phyloP scores from a whole-genome alignment of 2,797 vertebrate genomes.

The Acanthurus leucopareius region DNA sequence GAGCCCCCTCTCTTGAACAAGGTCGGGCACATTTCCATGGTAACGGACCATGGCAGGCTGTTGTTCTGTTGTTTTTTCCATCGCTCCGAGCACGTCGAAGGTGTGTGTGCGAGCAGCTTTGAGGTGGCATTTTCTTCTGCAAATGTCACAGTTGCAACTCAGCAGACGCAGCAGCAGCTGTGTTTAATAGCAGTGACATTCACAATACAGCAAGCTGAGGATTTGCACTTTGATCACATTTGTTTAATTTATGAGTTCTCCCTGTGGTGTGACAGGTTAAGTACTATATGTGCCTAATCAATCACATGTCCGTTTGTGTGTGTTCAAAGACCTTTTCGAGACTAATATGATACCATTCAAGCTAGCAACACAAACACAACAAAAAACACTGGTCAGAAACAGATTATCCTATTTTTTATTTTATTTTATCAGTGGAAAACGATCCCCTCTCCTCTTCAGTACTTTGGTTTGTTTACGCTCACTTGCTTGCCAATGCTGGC shows the following conservation, averaged over 20 bases:
- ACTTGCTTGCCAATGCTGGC: slow-evolving; percentile 53
- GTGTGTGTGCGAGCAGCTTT: slow-evolving; percentile 50
- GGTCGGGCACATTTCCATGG: slow-evolving; percentile 64
- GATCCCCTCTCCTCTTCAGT: slow-evolving; percentile 30
- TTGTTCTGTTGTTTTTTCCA: slow-evolving; percentile 63
- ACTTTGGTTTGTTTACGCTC: slow-evolving; percentile 47
- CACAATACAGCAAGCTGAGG: slow-evolving; percentile 35
- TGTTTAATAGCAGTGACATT: slow-evolving; percentile 60
- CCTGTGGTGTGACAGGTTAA: slow-evolving; percentile 34
- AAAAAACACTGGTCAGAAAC: slow-evolving; percentile 8
- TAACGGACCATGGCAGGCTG: slow-evolving; percentile 58
- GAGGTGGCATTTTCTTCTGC: slow-evolving; percentile 63
- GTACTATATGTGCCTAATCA: slow-evolving; percentile 35
- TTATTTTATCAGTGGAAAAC: slow-evolving; percentile 9
- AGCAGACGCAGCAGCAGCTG: slow-evolving; percentile 33
- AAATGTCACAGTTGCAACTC: slow-evolving; percentile 75
- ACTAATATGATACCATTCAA: background rate
- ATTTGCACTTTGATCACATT: slow-evolving; percentile 32
- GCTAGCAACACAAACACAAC: slow-evolving; percentile 3
- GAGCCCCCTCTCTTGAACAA: slow-evolving; percentile 28
- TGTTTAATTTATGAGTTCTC: slow-evolving; percentile 38
- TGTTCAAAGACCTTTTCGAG: slow-evolving; percentile 8
- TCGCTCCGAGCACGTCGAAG: slow-evolving; percentile 50
- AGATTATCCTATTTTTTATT: slow-evolving; percentile 8
- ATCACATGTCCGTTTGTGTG: slow-evolving; percentile 25